phyloP scores from a whole-genome alignment of 2,797 vertebrate species.

The Malurus leucopterus region DNA sequence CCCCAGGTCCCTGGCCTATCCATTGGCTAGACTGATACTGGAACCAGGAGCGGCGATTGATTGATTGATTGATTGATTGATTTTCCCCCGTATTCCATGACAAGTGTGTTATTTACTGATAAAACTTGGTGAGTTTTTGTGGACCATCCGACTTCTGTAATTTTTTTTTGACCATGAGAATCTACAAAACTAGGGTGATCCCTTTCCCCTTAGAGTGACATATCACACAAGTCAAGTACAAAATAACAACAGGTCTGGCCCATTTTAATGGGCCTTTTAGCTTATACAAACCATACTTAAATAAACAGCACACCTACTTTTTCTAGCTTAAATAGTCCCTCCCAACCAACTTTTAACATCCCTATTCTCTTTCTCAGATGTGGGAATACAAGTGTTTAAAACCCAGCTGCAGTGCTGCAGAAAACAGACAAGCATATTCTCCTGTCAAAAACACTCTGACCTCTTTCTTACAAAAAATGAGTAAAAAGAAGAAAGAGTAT shows the following conservation, averaged over 20 bases:
- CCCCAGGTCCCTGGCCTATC: background rate
- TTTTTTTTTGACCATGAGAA: background rate
- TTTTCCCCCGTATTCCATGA: background rate
- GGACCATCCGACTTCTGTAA: background rate
- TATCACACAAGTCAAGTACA: background rate
- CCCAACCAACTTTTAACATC: background rate
- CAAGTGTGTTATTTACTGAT: background rate
- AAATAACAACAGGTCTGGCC: background rate
- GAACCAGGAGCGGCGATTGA: background rate
- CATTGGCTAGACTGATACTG: background rate
- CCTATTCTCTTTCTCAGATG: background rate
- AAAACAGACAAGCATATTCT: background rate
- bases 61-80: background rate
- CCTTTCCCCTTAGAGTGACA: background rate
- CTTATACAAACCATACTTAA: background rate
- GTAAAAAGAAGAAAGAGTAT: background rate
- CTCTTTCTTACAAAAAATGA: background rate
- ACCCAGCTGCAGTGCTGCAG: background rate
- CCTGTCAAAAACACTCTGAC: background rate
- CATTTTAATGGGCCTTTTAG: background rate
- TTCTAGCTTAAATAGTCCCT: background rate
- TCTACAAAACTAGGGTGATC: background rate
- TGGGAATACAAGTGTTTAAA: background rate
- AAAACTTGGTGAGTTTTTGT: background rate
- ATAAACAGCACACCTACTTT: background rate